Percentiles rank a stretch among this genome's conserved stretches.
Conservation (phyloP, 1,140 invertebrate species). For the Streblospio benedicti region DNA sequence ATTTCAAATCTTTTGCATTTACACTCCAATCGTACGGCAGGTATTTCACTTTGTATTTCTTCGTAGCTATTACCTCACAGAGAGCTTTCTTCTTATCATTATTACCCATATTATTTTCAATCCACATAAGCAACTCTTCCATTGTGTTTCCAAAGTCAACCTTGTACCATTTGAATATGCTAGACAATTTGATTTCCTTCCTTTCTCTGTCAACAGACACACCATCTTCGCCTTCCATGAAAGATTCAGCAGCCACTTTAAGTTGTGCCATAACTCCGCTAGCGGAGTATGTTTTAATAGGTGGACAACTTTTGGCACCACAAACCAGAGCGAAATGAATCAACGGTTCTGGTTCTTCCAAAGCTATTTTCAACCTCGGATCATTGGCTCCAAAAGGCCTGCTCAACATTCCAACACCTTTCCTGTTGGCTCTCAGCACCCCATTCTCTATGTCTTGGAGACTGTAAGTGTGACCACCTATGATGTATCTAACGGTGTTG, state of each 20-base stretch:
- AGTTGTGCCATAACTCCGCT: constrained; percentile 34
- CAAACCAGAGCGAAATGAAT: constrained; percentile 49
- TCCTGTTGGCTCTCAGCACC: constrained; percentile 46
- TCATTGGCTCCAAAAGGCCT: constrained; percentile 46
- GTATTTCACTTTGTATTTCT: constrained; percentile 40
- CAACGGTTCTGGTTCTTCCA: constrained; percentile 43
- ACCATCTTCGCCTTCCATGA: constrained; percentile 40
- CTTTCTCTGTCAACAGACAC: constrained; percentile 37
- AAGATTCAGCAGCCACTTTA: constrained; percentile 31
- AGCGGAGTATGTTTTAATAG: constrained; percentile 46
- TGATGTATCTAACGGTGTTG: constrained; percentile 47
- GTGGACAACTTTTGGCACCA: constrained; percentile 46
- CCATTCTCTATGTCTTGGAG: constrained; percentile 51
- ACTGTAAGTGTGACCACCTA: constrained; percentile 45
- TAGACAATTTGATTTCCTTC: constrained; percentile 37
- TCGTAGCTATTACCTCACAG: constrained; percentile 29
- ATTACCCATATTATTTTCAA: constrained; percentile 32
- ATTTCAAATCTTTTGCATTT: constrained; percentile 42
- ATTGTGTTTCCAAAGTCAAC: constrained; percentile 47
- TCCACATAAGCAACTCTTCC: constrained; percentile 44
- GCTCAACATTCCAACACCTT: constrained; percentile 45
- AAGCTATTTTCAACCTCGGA: constrained; percentile 38
- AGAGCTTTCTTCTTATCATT: constrained; percentile 37
- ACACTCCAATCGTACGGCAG: constrained; percentile 44
- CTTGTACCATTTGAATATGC: constrained; percentile 48